These are phyloP conservation scores for Vireo griseus DNA, from an alignment of 2,797 vertebrate species.

Conservation along the genomic window DNA sequence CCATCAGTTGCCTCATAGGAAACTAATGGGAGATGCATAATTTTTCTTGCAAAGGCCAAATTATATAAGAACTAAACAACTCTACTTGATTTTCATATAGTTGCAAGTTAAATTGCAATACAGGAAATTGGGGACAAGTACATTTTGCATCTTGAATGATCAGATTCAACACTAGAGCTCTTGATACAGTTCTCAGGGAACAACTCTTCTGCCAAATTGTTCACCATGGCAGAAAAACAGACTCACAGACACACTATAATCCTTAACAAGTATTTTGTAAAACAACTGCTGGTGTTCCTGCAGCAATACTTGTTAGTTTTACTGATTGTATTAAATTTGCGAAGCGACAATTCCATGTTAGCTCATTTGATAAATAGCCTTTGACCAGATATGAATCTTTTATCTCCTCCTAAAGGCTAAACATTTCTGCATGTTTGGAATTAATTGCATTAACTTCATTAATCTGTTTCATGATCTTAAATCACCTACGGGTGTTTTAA, in stretches of 20 bases:
- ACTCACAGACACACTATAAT: not conserved
- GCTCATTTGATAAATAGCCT: not conserved
- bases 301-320: not conserved
- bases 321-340: not conserved
- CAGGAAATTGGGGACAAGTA: not conserved
- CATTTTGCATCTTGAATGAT: not conserved
- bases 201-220: not conserved
- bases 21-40: not conserved
- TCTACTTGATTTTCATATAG: not conserved
- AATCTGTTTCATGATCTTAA: slow-evolving; percentile 38
- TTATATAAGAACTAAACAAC: not conserved
- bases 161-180: not conserved
- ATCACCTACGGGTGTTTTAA: slow-evolving; percentile 20
- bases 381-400: slow-evolving; percentile 21
- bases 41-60: not conserved
- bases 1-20: not conserved
- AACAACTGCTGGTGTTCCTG: not conserved
- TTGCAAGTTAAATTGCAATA: not conserved
- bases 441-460: slow-evolving; percentile 59
- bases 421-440: slow-evolving; percentile 37
- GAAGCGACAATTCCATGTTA: not conserved
- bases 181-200: not conserved
- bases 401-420: slow-evolving; percentile 47
- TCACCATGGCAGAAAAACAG: accelerated
- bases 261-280: not conserved